These are phyloP conservation scores for Teleiodes luculella DNA, from an alignment of 2,888 invertebrate species.

Conservation along the genomic window DNA sequence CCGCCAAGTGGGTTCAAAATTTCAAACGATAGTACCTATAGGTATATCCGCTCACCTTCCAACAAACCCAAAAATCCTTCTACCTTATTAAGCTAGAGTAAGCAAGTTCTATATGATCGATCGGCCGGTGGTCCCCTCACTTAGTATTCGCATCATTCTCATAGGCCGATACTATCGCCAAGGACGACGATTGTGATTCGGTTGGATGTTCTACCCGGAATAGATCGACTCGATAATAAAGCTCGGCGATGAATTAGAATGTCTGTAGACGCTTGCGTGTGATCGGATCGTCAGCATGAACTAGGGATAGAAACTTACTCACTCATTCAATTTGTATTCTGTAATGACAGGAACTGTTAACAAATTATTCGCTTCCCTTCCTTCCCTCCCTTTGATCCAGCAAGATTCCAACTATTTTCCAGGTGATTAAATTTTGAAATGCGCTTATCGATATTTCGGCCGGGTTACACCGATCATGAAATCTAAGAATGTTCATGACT, in stretches of 20 bases:
- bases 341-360: neutral
- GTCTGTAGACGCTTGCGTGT: constrained; percentile 44
- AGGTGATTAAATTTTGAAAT: too few relatives aligned
- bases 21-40: too few relatives aligned
- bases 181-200: constrained; percentile 72
- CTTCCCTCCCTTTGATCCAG: too few relatives aligned
- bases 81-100: too few relatives aligned
- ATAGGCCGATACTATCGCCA: constrained; percentile 57
- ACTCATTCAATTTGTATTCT: constrained; percentile 21
- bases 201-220: constrained; percentile 46
- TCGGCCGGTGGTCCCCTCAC: constrained; percentile 50
- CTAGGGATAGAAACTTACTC: constrained; percentile 39
- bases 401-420: too few relatives aligned
- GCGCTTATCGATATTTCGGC: too few relatives aligned
- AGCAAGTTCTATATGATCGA: constrained; percentile 26
- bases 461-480: too few relatives aligned
- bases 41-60: too few relatives aligned
- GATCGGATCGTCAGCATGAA: constrained; percentile 48
- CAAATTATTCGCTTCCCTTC: too few relatives aligned
- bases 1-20: too few relatives aligned
- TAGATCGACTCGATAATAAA: constrained; percentile 62
- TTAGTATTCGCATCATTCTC: constrained; percentile 63
- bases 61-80: too few relatives aligned
- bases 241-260: constrained; percentile 55
- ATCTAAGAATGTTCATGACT: too few relatives aligned